Evolutionary conservation across 2,888 invertebrate species (phyloP).

Genomic region (Pinctada fucata): DNA sequence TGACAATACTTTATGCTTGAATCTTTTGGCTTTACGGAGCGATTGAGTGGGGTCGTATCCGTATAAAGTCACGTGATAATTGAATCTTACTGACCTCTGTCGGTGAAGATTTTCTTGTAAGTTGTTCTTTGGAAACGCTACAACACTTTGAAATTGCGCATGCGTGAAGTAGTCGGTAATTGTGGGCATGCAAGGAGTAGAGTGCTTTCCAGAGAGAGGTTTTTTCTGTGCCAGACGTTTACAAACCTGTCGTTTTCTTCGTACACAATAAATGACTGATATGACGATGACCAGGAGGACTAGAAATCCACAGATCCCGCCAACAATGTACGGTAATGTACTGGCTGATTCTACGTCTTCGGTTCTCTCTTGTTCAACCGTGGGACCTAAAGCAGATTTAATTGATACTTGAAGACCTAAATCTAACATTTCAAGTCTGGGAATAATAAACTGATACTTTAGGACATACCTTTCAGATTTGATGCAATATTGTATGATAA

Average conservation of each 20-base stretch:
- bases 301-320: slow-evolving; percentile 32
- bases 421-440: no score
- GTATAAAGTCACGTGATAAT: slow-evolving; percentile 47
- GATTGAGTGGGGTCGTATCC: slow-evolving; percentile 41
- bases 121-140: slow-evolving; percentile 7
- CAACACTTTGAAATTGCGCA: slow-evolving; percentile 26
- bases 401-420: no score
- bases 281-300: slow-evolving; percentile 21
- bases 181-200: slow-evolving; percentile 25
- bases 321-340: slow-evolving; percentile 33
- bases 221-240: slow-evolving; percentile 18
- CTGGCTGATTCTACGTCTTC: slow-evolving; percentile 1
- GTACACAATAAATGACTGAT: slow-evolving; percentile 23
- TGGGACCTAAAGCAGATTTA: neutral
- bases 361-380: neutral
- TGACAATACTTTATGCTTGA: slow-evolving; percentile 9
- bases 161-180: slow-evolving; percentile 28
- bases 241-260: slow-evolving; percentile 39
- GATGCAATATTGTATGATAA: no score
- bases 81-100: slow-evolving; percentile 39
- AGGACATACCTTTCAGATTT: no score
- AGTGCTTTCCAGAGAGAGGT: slow-evolving; percentile 9
- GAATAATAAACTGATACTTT: no score
- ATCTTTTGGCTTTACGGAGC: slow-evolving; percentile 29
- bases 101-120: neutral